phyloP scores from a whole-genome alignment of 1,140 invertebrate genomes.

The Sarcophaga bullata region DNA sequence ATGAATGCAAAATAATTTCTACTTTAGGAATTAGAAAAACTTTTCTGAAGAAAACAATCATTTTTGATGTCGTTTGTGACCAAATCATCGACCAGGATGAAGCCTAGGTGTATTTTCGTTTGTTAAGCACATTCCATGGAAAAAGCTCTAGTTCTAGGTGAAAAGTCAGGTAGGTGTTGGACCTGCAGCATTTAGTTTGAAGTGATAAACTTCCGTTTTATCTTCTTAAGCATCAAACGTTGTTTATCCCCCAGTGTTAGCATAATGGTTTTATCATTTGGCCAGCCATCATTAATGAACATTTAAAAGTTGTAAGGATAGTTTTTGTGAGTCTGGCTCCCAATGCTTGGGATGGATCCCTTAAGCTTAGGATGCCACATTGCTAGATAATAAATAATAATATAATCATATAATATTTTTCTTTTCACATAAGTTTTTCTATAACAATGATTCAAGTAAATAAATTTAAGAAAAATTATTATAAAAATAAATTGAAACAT shows the following conservation, averaged over 20 bases:
- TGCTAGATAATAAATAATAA: conserved; percentile 19
- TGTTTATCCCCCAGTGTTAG: background rate
- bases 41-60: conserved; percentile 30
- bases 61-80: conserved; percentile 7
- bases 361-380: conserved; percentile 9
- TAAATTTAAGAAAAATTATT: background rate
- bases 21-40: conserved; percentile 13
- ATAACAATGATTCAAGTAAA: background rate
- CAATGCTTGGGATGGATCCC: background rate
- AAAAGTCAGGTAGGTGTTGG: background rate
- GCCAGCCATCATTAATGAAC: background rate
- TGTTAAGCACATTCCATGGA: too few species aligned
- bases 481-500: background rate
- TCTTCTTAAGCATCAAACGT: conserved; percentile 6
- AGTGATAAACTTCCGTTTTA: background rate
- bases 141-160: too few species aligned
- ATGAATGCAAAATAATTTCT: conserved; percentile 38
- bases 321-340: background rate
- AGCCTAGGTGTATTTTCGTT: background rate
- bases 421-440: background rate
- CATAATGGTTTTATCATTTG: too few species aligned
- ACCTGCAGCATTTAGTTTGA: background rate
- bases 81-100: background rate
- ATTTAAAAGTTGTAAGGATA: conserved; percentile 12
- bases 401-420: conserved; percentile 15